Conservation (phyloP, 1,140 invertebrate genomes). For the Coelopa frigida region DNA sequence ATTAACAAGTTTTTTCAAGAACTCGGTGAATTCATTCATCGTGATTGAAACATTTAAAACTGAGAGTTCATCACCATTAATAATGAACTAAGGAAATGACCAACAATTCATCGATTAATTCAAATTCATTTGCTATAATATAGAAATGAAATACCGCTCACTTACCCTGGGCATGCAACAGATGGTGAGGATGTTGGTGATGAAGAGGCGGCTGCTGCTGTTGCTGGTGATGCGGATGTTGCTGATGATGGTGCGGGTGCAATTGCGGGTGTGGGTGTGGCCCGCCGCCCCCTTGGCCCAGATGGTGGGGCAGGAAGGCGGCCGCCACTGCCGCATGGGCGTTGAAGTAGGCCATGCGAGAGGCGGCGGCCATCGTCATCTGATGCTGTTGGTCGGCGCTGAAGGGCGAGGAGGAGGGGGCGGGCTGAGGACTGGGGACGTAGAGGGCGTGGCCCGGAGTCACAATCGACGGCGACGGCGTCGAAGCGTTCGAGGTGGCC, state of each 20-base stretch:
- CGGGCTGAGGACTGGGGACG: constrained; percentile 32
- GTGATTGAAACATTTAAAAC: neutral
- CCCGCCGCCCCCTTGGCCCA: constrained; percentile 32
- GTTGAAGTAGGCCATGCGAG: constrained; percentile 77
- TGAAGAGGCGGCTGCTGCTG: constrained; percentile 17
- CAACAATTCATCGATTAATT: neutral
- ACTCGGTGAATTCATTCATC: neutral
- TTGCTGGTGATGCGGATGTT: constrained; percentile 18
- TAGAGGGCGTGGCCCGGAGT: neutral
- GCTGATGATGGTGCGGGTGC: constrained; percentile 28
- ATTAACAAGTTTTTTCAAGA: no score
- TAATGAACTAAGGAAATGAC: constrained; percentile 4
- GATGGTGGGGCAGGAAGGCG: constrained; percentile 68
- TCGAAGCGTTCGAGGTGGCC: constrained; percentile 65
- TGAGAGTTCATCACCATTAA: neutral
- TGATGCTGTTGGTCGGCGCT: constrained; percentile 53
- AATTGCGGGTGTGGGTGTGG: constrained; percentile 18
- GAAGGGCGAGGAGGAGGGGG: constrained; percentile 35
- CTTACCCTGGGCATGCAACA: constrained; percentile 42
- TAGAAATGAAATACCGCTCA: neutral
- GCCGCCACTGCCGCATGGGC: constrained; percentile 81
- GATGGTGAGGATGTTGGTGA: constrained; percentile 13
- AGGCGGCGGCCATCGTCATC: constrained; percentile 61
- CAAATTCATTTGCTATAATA: neutral
- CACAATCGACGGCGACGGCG: neutral